Evolutionary conservation across 2,888 invertebrate genomes (phyloP), one percentile per base, ranked within the genome.

Genomic region (Sinhomidia bicolor): DNA sequence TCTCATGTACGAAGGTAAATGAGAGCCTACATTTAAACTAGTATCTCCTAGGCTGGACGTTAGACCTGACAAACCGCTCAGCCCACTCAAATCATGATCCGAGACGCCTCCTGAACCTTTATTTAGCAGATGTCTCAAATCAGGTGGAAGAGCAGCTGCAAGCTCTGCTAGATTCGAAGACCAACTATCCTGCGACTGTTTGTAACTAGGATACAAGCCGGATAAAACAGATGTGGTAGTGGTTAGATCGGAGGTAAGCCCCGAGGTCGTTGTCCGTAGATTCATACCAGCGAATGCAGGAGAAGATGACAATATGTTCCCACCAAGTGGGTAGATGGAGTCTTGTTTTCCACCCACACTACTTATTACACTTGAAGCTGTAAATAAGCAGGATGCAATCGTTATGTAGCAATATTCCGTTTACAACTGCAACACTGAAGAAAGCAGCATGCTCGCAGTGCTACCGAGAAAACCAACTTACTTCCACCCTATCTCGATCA

Each of bases 81-180:
- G 82, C 81, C 91, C 91, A 89, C 90, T 90, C 78, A 91, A 79
- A 47, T 91, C 91, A 62, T 89, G 89, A 60, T 89, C 87, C 41
- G 81, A 76, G 26, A 88, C 41, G 47, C 85, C 90, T 36, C 88
- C 88, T 29, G 91, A 90, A 76, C 91, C 90, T 90, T 92, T 91
- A 89, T 92, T 91, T 10, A 94, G 92, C n/a, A 94, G 92, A 89
- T 94, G 94, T 51, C 93, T 92, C 47, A 94, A 92, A 90, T 94
- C 94, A n/a, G 94, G 94, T n/a, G 94, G 94, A 84, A 94, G 92
- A 90, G 93, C 93, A 9, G 93, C 93, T 44, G 93, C 93, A 65
- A 94, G 91, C 90, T 93, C 93, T 62, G 93, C 92, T 90, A 93
- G 91, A 88, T 92, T 92, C 36, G 92, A 91, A 14, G 90, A 90